These are phyloP conservation scores for Nyctibius grandis DNA, from an alignment of 2,797 vertebrate species.

Conservation along the genomic window DNA sequence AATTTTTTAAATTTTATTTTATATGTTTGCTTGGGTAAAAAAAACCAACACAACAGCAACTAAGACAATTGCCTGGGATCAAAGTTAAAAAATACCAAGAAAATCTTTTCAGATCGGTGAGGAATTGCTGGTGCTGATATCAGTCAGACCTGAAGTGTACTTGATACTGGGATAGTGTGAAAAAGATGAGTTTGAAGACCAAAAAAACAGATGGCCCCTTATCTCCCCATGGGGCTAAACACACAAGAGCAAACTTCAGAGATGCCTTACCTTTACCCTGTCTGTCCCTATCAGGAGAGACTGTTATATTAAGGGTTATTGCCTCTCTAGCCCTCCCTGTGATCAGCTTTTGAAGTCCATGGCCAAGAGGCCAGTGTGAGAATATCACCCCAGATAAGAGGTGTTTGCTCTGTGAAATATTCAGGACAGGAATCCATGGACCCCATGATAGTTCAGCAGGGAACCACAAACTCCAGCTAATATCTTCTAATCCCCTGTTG, in stretches of 20 bases:
- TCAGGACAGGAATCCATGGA: conserved; percentile 58
- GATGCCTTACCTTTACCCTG: conserved; percentile 73
- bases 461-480: conserved; percentile 66
- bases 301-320: conserved; percentile 73
- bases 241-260: conserved; percentile 74
- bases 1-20: background rate
- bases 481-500: conserved; percentile 72
- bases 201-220: conserved; percentile 78
- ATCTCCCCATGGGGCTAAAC: conserved; percentile 78
- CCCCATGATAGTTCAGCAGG: conserved; percentile 59
- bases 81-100: conserved; percentile 54
- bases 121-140: conserved; percentile 15
- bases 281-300: conserved; percentile 58
- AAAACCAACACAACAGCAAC: background rate
- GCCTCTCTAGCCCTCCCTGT: conserved; percentile 66
- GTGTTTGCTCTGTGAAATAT: conserved; percentile 72
- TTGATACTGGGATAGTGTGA: conserved; percentile 65
- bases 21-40: background rate
- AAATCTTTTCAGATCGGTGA: conserved; percentile 33
- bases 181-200: conserved; percentile 65
- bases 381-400: conserved; percentile 72
- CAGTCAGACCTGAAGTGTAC: conserved; percentile 45
- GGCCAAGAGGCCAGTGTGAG: conserved; percentile 72
- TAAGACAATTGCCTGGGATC: conserved; percentile 5
- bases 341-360: conserved; percentile 79